These are phyloP conservation scores for Enteromius trimaculatus DNA, from an alignment of 2,797 vertebrate genomes.

Conservation along the genomic window DNA sequence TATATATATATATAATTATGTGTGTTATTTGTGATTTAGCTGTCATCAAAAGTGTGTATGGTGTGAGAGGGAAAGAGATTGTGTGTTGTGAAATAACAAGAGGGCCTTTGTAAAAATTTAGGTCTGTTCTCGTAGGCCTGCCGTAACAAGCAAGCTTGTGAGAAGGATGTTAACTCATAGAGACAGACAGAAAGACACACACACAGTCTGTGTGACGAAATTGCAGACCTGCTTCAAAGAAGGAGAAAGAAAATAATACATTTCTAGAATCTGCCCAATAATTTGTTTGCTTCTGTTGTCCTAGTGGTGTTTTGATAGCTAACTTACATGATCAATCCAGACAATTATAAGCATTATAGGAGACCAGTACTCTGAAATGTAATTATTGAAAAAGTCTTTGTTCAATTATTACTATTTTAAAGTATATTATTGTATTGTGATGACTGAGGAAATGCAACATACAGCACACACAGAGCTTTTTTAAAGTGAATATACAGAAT, in stretches of 20 bases:
- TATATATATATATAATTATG: background rate
- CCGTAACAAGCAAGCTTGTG: conserved; percentile 7
- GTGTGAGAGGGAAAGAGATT: conserved; percentile 44
- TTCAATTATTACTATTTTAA: background rate
- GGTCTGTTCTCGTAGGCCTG: conserved; percentile 14
- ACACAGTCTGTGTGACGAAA: background rate
- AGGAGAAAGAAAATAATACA: background rate
- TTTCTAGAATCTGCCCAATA: background rate
- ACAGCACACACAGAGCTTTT: background rate
- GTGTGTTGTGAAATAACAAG: background rate
- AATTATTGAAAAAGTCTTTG: background rate
- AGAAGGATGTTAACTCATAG: conserved; percentile 1
- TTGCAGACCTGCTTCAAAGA: conserved; percentile 5
- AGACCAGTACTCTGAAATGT: background rate
- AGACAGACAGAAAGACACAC: background rate
- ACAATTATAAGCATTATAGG: background rate
- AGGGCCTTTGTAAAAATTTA: conserved; percentile 35
- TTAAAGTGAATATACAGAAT: background rate
- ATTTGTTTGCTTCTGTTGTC: background rate
- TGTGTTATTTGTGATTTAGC: conserved; percentile 31
- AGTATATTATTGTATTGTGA: background rate
- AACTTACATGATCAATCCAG: background rate
- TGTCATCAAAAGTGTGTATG: conserved; percentile 51
- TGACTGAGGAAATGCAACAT: background rate
- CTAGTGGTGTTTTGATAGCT: background rate